Base-by-base conservation (phyloP, 2,113 vertebrate species). In the Oreochromis tanganicae region DNA sequence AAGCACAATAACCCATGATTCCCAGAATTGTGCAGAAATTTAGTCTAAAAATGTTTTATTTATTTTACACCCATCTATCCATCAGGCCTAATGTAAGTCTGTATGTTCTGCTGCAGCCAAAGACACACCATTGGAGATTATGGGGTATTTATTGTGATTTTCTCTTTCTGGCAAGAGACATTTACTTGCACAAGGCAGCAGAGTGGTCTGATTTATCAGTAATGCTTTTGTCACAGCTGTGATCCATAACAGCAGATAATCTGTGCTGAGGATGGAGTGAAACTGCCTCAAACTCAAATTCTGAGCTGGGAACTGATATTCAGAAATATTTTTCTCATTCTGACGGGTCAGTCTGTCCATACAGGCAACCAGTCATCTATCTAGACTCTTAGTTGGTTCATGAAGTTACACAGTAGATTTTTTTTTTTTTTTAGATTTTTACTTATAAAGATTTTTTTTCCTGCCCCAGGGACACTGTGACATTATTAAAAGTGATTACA, bases 181-280 rank as follows among this genome's bases (percentile, higher is more conserved):
- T 93, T 90, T 88, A 83, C 81, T 91, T 80, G 41, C 36, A 71
- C 66, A 80, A 82, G 46, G 66, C 80, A 81, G 83, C 21, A 83
- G 61, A 91, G 59, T 46, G 24, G 81, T 63, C 71, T 87, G 88
- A 87, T 90, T 91, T 86, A 90, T 92, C 83, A 43, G 66, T 80
- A 84, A 88, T 91, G 84, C 75, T 92, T 91, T 88, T 78, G 85
- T 92, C 87, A 87, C 82, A 78, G 78, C 87, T 89, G 83, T 83
- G 84, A 90, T 82, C 88, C 90, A 84, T 57, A 73, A 56, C 73
- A 85, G 50, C 82, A 90, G 87, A 85, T 83, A 75, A 86, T 14
- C 75, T 57, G 13, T 63, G 85, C 88, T 82, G 85, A 82, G 80
- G 88, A 85, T 16, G 68, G 52, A 55, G 56, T 8, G 32, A 87